These are phyloP conservation scores for Aplysia californica DNA, from an alignment of 1,140 invertebrate genomes.

Conservation along the genomic window DNA sequence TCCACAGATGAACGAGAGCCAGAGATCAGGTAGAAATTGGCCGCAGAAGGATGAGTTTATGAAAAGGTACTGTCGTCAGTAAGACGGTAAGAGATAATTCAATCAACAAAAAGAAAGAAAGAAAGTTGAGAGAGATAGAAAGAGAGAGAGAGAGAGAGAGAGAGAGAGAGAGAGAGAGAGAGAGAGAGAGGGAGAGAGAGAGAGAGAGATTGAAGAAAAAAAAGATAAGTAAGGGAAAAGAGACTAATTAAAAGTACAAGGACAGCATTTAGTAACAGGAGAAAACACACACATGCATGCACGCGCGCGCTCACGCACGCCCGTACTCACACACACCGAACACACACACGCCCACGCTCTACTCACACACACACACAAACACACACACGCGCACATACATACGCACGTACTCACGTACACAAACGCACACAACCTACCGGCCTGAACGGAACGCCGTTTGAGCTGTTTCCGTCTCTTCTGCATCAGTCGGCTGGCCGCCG, in stretches of 20 bases:
- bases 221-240: neutral
- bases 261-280: neutral
- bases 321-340: neutral
- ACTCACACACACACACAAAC: neutral
- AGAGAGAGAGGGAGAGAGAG: slow-evolving; percentile 7
- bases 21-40: too few relatives aligned
- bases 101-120: neutral
- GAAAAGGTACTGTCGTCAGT: neutral
- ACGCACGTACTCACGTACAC: neutral
- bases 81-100: neutral
- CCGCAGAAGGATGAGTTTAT: too few relatives aligned
- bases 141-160: neutral
- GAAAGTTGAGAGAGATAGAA: neutral
- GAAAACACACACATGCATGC: slow-evolving; percentile 1
- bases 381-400: neutral
- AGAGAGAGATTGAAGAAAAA: slow-evolving; percentile 2
- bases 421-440: slow-evolving; percentile 44
- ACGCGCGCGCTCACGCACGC: neutral
- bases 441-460: slow-evolving; percentile 80
- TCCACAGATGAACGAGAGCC: too few relatives aligned
- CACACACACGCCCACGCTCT: slow-evolving; percentile 48
- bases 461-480: slow-evolving; percentile 81
- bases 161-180: neutral
- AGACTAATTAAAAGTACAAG: neutral
- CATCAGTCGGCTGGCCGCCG: slow-evolving; percentile 81